These are phyloP conservation scores for Parus major DNA, from an alignment of 2,113 vertebrate species.

Conservation along the genomic window DNA sequence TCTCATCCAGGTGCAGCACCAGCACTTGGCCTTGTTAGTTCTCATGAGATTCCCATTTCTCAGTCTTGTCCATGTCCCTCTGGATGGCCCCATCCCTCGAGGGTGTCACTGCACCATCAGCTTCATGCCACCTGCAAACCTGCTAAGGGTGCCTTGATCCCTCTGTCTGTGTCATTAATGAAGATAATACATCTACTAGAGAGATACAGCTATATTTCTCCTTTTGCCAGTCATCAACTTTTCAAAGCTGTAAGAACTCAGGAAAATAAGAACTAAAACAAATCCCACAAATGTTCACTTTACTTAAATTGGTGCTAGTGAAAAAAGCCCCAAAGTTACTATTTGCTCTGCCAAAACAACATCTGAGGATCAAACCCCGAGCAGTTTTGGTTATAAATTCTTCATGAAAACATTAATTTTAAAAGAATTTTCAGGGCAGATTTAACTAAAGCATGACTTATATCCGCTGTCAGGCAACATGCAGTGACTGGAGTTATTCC, in stretches of 20 bases:
- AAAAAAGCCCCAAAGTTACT: background rate
- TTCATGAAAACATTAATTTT: background rate
- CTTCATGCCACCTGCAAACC: background rate
- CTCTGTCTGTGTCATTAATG: background rate
- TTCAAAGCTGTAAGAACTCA: background rate
- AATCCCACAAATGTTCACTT: background rate
- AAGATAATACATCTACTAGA: background rate
- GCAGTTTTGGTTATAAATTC: background rate
- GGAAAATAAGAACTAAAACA: background rate
- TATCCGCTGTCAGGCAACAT: background rate
- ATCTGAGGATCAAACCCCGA: background rate
- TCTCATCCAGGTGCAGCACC: background rate
- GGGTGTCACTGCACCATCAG: background rate
- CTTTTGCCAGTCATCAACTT: background rate
- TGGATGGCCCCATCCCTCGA: rapidly evolving
- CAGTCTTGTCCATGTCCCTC: background rate
- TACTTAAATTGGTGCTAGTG: background rate
- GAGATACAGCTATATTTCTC: background rate
- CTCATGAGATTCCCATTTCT: background rate
- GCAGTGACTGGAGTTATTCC: background rate
- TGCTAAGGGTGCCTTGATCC: background rate
- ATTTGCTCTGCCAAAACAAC: background rate
- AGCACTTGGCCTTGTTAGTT: background rate
- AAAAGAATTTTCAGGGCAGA: background rate
- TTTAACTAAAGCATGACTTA: background rate